Evolutionary conservation across 1,140 invertebrate genomes (phyloP).

Genomic region (Trichonephila inaurata): DNA sequence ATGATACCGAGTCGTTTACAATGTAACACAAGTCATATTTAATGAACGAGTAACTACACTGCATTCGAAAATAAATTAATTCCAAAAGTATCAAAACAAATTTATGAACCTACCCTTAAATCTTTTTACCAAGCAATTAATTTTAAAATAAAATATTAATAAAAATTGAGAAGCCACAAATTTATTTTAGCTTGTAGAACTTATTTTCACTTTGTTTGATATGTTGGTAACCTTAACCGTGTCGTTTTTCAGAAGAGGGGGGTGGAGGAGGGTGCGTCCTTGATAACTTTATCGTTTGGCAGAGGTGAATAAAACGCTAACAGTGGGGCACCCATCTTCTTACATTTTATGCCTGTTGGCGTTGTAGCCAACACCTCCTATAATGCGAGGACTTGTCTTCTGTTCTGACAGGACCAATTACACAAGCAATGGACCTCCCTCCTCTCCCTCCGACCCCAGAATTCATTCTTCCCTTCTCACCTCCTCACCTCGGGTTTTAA

Average conservation of each 20-base stretch:
- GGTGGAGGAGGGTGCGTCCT: not conserved
- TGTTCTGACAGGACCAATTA: conserved; percentile 49
- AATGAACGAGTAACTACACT: no score
- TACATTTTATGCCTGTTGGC: conserved; percentile 42
- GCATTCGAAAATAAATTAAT: no score
- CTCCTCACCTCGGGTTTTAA: not conserved
- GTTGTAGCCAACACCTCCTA: conserved; percentile 44
- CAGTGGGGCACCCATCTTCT: conserved; percentile 52
- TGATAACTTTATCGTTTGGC: conserved; percentile 48
- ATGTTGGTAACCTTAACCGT: not conserved
- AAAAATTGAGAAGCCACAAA: no score
- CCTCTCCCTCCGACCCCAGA: not conserved
- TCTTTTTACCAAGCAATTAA: no score
- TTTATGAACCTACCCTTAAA: no score
- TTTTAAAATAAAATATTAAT: no score
- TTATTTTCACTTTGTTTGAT: no score
- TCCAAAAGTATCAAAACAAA: no score
- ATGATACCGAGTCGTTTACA: no score
- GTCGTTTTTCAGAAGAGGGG: not conserved
- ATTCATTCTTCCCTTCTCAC: not conserved
- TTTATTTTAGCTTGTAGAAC: no score
- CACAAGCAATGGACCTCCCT: not conserved
- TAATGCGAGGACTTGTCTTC: conserved; percentile 25
- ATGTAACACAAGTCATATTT: no score
- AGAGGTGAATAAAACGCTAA: conserved; percentile 41